A percentile compares a stretch with the other conserved stretches of the same genome.
Evolutionary conservation across 2,113 vertebrate genomes (phyloP).

Genomic region (Sebastes fasciatus): DNA sequence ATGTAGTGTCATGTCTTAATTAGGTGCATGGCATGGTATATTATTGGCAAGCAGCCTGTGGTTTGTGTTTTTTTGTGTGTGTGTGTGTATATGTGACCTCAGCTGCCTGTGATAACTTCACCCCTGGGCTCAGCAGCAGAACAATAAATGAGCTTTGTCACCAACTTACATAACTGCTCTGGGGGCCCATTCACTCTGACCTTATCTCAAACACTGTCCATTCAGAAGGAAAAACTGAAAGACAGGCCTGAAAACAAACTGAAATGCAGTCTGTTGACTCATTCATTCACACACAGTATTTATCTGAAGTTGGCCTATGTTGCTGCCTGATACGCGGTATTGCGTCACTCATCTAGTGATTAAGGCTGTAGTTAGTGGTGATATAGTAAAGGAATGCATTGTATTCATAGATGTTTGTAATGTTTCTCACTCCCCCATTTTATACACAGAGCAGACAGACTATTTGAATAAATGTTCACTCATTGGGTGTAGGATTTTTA

Average conservation of each 20-base stretch:
- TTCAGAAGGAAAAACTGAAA: conserved; percentile 49
- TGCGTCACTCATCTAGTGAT: conserved; percentile 18
- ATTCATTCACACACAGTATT: conserved; percentile 6
- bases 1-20: neutral
- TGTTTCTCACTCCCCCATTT: neutral
- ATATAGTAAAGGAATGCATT: neutral
- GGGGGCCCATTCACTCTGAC: conserved; percentile 42
- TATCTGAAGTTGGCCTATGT: conserved; percentile 11
- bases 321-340: neutral
- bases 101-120: conserved; percentile 55
- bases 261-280: conserved; percentile 31
- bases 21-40: neutral
- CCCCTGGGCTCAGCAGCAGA: conserved; percentile 42
- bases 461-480: neutral
- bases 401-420: neutral
- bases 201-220: conserved; percentile 60
- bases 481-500: neutral
- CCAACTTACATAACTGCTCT: conserved; percentile 66
- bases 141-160: conserved; percentile 77
- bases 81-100: conserved; percentile 18
- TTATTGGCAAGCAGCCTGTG: conserved; percentile 21
- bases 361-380: neutral
- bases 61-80: conserved; percentile 1
- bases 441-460: neutral
- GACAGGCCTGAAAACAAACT: conserved; percentile 52